Evolutionary conservation across 2,888 invertebrate species (phyloP).

Genomic region (Galerucella calmariensis): DNA sequence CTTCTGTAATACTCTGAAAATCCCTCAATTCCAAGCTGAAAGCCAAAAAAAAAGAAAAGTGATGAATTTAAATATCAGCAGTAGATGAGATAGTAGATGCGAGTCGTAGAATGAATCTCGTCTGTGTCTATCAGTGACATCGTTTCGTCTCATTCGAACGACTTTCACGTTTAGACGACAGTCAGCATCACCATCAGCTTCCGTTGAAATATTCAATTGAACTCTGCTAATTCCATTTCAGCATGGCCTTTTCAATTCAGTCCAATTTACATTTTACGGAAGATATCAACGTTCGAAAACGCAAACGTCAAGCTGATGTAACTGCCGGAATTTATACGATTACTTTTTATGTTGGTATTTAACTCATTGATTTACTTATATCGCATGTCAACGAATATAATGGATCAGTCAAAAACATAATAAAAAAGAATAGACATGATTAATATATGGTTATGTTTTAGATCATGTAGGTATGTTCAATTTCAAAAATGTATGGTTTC

Average conservation of each 20-base stretch:
- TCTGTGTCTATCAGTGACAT: conserved; percentile 1
- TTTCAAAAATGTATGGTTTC: too few relatives aligned
- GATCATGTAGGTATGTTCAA: too few relatives aligned
- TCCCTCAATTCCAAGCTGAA: neutral
- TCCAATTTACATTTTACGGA: neutral
- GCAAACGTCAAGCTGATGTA: neutral
- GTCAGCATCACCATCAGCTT: neutral
- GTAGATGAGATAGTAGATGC: neutral
- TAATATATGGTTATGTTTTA: too few relatives aligned
- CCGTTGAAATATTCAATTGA: conserved; percentile 5
- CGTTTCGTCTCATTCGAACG: neutral
- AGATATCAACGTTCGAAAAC: neutral
- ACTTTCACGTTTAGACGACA: neutral
- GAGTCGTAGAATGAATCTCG: neutral
- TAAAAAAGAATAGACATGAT: too few relatives aligned
- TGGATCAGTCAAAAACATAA: too few relatives aligned
- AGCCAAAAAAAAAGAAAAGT: too few relatives aligned
- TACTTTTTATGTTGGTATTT: neutral
- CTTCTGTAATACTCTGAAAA: too few relatives aligned
- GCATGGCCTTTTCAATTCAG: neutral
- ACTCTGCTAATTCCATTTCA: neutral
- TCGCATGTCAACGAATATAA: neutral
- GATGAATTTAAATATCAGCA: neutral
- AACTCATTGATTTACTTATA: neutral
- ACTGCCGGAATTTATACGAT: neutral